A percentile compares a stretch with the other conserved stretches of the same genome.
phyloP scores from a whole-genome alignment of 2,113 vertebrate genomes.

The Prinia subflava region DNA sequence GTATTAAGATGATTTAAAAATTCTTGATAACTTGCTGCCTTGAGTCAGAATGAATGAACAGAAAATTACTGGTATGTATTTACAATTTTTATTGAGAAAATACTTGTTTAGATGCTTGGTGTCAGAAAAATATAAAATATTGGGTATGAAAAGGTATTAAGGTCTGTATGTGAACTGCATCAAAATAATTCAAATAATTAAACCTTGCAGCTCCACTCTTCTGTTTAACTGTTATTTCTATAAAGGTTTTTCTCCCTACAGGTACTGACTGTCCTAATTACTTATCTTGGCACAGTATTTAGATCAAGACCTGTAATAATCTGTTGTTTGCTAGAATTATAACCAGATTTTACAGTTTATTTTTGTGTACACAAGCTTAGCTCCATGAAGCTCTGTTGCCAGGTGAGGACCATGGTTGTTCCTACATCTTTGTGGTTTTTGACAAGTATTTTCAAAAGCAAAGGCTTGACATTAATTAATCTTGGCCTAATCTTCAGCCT shows the following conservation, averaged over 20 bases:
- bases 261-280: background rate
- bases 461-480: background rate
- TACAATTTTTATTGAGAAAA: background rate
- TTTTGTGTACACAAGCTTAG: background rate
- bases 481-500: background rate
- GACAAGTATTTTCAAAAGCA: background rate
- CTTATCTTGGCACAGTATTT: background rate
- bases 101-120: background rate
- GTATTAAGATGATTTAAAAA: background rate
- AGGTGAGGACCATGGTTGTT: background rate
- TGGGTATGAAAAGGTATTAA: background rate
- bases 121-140: background rate
- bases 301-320: background rate
- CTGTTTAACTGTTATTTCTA: background rate
- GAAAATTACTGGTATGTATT: background rate
- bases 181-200: background rate
- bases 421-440: background rate
- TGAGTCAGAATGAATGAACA: background rate
- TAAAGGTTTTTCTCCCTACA: background rate
- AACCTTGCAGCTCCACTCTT: background rate
- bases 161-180: background rate
- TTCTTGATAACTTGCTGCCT: background rate
- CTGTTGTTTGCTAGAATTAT: conserved; percentile 4
- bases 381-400: background rate
- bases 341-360: background rate